Base-by-base conservation (phyloP, 2,888 invertebrate genomes). In the Melanargia galathea region DNA sequence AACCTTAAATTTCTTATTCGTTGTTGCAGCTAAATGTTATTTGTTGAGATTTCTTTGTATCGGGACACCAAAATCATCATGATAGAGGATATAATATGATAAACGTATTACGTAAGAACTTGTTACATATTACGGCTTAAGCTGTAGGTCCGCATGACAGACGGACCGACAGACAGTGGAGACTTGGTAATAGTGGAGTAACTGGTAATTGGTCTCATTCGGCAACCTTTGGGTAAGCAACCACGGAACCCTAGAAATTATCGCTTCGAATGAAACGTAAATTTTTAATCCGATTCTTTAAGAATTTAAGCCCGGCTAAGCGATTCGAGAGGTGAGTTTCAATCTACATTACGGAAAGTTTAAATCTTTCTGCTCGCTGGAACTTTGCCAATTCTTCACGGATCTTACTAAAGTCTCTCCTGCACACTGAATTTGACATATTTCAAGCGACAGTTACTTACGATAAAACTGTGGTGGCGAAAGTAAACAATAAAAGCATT, bases 291-390 rank as follows among this genome's bases (percentile, higher is more conserved):
- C 4, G 13, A 6, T 33, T 35, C 33, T 18, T 51, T 35, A 52
- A 52, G 52, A 35, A 20, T 52, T 52, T 16, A 52, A 52, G 18
- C 33, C 20, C 33, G 20, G 52, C 52, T 52, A 52, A 52, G 52
- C 33, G 33, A 20, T 35, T 52, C 7, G 20, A 52, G 33, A 52
- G 52, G 33, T 33, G 33, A 20, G 35, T 52, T 52, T 52, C 52
- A 35, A 52, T 52, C 35, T 52, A 11, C n/a, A 49, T 49, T 16
- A 7, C 11, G 33, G 33, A 51, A 51, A 33, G 33, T 33, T 52
- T 33, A 49, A 52, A 35, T 52, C 18, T 35, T 35, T 35, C 20
- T 52, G 2, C 33, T 20, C 33, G 35, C 35, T 52, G 33, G 33
- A 33, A 35, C 11, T 18, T 33, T 13, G 52, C 52, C 52, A 33